Evolutionary conservation across 2,113 vertebrate genomes (phyloP).

Genomic region (Athene noctua): DNA sequence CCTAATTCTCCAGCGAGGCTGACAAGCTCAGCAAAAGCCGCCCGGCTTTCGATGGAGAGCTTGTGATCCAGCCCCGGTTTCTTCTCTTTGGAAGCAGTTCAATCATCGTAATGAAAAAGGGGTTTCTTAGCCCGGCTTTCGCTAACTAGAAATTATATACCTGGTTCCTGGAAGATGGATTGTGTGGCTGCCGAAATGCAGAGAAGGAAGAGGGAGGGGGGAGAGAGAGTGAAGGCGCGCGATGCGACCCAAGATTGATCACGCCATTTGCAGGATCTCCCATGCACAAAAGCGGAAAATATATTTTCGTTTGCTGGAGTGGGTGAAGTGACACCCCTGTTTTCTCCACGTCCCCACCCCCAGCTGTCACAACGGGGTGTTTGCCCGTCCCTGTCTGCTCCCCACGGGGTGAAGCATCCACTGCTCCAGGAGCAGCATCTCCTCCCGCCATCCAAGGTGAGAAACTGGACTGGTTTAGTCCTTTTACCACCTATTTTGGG

Average conservation of each 20-base stretch:
- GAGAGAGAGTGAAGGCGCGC: background rate
- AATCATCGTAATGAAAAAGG: slow-evolving; percentile 56
- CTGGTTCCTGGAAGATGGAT: slow-evolving; percentile 67
- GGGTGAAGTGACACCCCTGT: background rate
- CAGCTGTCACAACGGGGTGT: background rate
- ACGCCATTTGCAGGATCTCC: slow-evolving; percentile 29
- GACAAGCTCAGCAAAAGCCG: slow-evolving; percentile 48
- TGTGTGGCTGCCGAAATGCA: background rate
- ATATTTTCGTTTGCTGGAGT: background rate
- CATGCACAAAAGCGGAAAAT: slow-evolving; percentile 9
- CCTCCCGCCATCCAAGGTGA: background rate
- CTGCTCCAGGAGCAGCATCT: background rate
- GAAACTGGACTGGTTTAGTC: background rate
- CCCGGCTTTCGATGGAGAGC: background rate
- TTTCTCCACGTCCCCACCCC: background rate
- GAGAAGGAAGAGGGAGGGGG: background rate
- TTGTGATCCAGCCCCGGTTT: background rate
- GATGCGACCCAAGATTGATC: slow-evolving; percentile 54
- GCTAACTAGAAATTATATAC: slow-evolving; percentile 70
- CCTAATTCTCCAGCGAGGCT: background rate
- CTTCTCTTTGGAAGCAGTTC: slow-evolving; percentile 37
- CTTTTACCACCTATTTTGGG: background rate
- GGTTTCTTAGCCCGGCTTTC: slow-evolving; percentile 19
- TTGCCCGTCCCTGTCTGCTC: background rate
- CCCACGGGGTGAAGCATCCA: accelerated